A percentile compares a stretch with the other conserved stretches of the same genome.
Evolutionary conservation across 2,113 vertebrate genomes (phyloP).

Genomic region (Stigmatopora argus): DNA sequence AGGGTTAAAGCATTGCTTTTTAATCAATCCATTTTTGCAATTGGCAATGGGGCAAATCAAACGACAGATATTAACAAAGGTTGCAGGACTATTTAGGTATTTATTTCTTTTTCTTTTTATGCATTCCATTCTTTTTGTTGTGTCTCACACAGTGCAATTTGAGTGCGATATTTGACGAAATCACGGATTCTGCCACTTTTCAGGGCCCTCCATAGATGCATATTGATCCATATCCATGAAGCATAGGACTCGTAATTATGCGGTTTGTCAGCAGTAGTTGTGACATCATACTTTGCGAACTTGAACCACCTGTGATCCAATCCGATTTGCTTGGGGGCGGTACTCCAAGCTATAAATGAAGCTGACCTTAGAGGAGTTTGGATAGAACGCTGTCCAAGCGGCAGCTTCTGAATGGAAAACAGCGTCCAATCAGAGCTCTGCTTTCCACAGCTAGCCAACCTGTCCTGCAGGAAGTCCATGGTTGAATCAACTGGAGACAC

Average conservation of each 20-base stretch:
- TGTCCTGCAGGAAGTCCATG: not conserved
- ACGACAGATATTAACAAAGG: no score
- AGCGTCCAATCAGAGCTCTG: not conserved
- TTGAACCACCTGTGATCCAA: not conserved
- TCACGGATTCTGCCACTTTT: no score
- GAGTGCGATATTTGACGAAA: no score
- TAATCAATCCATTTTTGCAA: no score
- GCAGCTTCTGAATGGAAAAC: not conserved
- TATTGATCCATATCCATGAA: no score
- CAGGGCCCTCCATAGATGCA: no score
- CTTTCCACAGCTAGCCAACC: not conserved
- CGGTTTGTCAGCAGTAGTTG: not conserved
- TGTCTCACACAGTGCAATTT: no score
- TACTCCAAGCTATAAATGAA: not conserved
- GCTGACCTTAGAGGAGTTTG: not conserved
- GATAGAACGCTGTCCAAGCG: not conserved
- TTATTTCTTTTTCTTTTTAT: no score
- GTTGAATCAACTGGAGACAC: not conserved
- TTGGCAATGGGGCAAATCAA: no score
- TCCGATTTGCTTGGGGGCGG: not conserved
- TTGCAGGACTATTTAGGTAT: no score
- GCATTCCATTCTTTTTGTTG: no score
- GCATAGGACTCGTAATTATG: not conserved
- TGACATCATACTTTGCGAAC: not conserved
- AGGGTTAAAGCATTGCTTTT: no score